A percentile compares a stretch with the other conserved stretches of the same genome.
phyloP scores from a whole-genome alignment of 2,888 invertebrate species.

The Clistopyga incitator region DNA sequence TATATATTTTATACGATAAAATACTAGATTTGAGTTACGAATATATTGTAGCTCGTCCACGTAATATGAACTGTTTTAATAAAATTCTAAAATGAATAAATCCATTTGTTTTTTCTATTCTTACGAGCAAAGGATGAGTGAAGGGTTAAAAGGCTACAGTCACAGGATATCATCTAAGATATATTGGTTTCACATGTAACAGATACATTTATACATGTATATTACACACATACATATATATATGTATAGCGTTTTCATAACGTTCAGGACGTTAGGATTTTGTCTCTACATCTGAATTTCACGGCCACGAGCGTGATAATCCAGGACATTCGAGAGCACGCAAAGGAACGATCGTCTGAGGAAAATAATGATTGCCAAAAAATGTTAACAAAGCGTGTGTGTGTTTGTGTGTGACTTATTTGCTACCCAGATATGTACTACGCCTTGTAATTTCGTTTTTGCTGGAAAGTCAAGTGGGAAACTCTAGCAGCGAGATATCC shows the following conservation, averaged over 20 bases:
- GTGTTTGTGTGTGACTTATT: constrained; percentile 53
- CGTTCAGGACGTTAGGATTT: constrained; percentile 27
- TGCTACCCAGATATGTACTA: constrained; percentile 59
- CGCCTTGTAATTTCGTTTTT: constrained; percentile 35
- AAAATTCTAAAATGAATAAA: constrained; percentile 31
- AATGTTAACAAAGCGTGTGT: constrained; percentile 42
- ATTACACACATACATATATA: constrained; percentile 69
- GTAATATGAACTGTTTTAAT: constrained; percentile 57
- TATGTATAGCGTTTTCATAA: constrained; percentile 59
- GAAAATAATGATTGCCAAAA: constrained; percentile 12
- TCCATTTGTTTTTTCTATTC: background rate
- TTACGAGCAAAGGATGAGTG: background rate
- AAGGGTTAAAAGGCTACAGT: constrained; percentile 32
- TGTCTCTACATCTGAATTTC: constrained; percentile 12
- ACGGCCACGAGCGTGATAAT: constrained; percentile 17
- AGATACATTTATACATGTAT: constrained; percentile 75
- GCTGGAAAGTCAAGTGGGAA: constrained; percentile 15
- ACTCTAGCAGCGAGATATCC: constrained; percentile 16
- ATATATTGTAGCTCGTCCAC: constrained; percentile 51
- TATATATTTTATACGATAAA: constrained; percentile 65
- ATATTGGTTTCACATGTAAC: constrained; percentile 68
- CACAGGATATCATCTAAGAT: constrained; percentile 63
- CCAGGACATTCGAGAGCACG: constrained; percentile 43
- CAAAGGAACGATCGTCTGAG: constrained; percentile 21
- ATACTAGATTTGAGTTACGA: constrained; percentile 49